Percentiles rank a stretch among this genome's conserved stretches.
These are phyloP conservation scores for Camelus dromedarius DNA, from an alignment of 2,113 vertebrate species.

Conservation along the genomic window DNA sequence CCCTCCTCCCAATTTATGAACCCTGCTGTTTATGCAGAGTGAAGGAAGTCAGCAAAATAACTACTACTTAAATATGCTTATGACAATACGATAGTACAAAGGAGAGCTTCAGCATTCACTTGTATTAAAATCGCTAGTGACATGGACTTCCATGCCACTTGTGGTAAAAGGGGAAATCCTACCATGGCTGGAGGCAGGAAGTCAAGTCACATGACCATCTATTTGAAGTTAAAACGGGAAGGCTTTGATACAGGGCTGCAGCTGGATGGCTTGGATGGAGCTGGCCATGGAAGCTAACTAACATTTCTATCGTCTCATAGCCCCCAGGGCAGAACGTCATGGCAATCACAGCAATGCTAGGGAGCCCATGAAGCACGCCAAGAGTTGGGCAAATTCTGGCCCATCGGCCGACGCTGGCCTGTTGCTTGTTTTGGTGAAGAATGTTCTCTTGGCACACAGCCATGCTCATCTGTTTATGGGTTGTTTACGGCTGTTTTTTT, in stretches of 20 bases:
- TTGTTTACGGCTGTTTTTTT: neutral
- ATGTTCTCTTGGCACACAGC: neutral
- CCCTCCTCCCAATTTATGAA: neutral
- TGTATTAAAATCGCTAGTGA: neutral
- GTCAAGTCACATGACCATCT: neutral
- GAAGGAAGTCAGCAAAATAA: neutral
- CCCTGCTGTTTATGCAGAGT: neutral
- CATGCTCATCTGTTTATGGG: neutral
- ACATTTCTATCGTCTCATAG: fast-evolving
- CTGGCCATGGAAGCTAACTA: fast-evolving
- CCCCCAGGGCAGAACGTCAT: neutral
- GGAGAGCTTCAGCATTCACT: neutral
- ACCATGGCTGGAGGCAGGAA: neutral
- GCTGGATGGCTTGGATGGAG: neutral
- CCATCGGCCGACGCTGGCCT: neutral
- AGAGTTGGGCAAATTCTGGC: neutral
- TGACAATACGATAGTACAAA: neutral
- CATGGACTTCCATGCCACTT: neutral
- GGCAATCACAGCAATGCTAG: neutral
- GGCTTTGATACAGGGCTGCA: neutral
- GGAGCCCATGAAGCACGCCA: neutral
- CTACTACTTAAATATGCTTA: neutral
- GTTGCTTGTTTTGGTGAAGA: neutral
- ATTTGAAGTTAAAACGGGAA: neutral
- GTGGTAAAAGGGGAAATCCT: neutral